These are phyloP conservation scores for Cydia fagiglandana DNA, from an alignment of 1,140 invertebrate species.

Conservation along the genomic window DNA sequence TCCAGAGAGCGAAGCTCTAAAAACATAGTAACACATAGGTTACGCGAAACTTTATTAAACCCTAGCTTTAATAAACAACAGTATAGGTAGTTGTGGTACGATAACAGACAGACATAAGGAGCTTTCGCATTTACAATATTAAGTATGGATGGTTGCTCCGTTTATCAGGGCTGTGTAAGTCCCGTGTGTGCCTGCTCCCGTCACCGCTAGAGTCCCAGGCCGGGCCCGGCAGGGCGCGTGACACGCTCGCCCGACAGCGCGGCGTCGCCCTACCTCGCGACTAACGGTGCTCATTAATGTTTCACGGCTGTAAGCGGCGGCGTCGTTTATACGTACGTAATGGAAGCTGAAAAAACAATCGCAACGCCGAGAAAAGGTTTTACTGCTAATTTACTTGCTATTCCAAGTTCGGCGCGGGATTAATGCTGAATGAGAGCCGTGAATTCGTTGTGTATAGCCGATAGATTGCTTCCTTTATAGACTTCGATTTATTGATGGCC, in stretches of 20 bases:
- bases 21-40: no score
- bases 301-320: conserved; percentile 62
- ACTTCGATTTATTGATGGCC: conserved; percentile 28
- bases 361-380: conserved; percentile 48
- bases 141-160: no score
- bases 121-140: no score
- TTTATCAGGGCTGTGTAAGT: no score
- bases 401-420: conserved; percentile 37
- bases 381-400: conserved; percentile 56
- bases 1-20: no score
- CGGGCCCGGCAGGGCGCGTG: not conserved
- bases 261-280: conserved; percentile 35
- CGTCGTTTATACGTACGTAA: conserved; percentile 67
- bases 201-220: not conserved
- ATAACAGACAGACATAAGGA: no score
- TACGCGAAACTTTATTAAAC: no score
- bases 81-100: no score
- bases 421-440: conserved; percentile 52
- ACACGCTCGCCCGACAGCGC: not conserved
- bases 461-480: conserved; percentile 33
- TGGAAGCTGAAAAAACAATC: conserved; percentile 72
- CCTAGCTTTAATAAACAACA: no score
- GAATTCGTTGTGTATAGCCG: conserved; percentile 36
- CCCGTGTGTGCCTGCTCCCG: not conserved
- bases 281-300: conserved; percentile 69